Conservation (phyloP, 2,797 vertebrate species). For the Pipistrellus pipistrellus region DNA sequence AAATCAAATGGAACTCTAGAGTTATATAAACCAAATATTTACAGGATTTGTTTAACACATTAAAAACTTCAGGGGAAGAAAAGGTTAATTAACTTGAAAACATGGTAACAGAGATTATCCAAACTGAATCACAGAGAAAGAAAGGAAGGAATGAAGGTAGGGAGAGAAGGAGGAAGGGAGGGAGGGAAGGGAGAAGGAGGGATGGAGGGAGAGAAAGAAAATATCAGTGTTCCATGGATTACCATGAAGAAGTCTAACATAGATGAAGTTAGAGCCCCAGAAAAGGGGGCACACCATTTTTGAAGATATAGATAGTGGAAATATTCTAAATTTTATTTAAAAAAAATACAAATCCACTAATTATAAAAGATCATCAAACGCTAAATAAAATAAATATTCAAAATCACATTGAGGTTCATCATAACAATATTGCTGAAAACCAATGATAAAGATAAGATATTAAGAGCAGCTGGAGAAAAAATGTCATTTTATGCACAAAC, state of each 20-base stretch:
- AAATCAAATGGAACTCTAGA: neutral
- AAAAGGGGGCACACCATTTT: neutral
- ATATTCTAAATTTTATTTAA: neutral
- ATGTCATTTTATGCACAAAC: neutral
- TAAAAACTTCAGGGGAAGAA: neutral
- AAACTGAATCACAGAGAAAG: neutral
- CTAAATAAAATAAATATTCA: neutral
- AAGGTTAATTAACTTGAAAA: neutral
- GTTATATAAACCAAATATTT: neutral
- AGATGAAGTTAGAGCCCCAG: neutral
- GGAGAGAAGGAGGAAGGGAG: no score
- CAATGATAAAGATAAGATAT: neutral
- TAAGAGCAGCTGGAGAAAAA: neutral
- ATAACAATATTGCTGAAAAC: neutral
- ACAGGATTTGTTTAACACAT: neutral
- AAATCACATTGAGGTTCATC: neutral
- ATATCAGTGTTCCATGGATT: neutral
- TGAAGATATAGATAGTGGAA: neutral
- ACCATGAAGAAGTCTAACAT: neutral
- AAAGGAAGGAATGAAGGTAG: fast-evolving
- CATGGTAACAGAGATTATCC: neutral
- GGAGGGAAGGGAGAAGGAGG: no score
- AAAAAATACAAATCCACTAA: neutral
- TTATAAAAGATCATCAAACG: neutral
- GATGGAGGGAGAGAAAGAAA: no score